Evolutionary conservation across 1,140 invertebrate species (phyloP), one percentile per base, ranked within the genome.

Genomic region (Brachionus koreanus): DNA sequence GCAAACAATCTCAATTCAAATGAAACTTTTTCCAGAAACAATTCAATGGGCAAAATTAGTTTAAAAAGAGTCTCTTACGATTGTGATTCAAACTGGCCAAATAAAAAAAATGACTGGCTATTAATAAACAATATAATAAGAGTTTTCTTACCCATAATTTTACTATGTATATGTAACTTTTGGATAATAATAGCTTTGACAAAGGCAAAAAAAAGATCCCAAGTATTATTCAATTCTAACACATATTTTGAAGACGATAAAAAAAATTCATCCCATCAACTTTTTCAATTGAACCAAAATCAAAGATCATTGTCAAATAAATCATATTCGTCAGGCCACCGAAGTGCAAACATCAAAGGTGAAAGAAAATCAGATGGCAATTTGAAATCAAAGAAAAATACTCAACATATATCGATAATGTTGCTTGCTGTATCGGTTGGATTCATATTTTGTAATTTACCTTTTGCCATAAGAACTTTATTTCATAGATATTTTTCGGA

Each of bases 401-500:
- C 46, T 5, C 76, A 79, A 10, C 19, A 79, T 42, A 79, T 79
- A 10, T 79, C 76, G n/a, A 79, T 79, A 23, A 79, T 79, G 76
- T 19, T 79, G 23, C 10, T 79, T 19, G 35, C 76, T 4, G 39
- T 79, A 13, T 79, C 76, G 3, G 16, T 79, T 23, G 46, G 76
- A 3, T 79, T 79, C n/a, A 49, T 79, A 25, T 43, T 79, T 33
- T 65, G 52, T 42, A 79, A 79, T 61, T 43, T 79, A 65, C 76
- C 76, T 25, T 79, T 79, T 43, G 76, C 76, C 3, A 61, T 79
- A 12, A 10, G 76, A 39, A 79, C 76, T 42, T 43, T 79, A 25
- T 79, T 79, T 79, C 76, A 79, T 19, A 49, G 76, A 57, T 29
- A 79, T 13, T 79, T 79, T 61, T 42, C 49, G 0, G 76, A 79